phyloP scores from a whole-genome alignment of 2,113 vertebrate genomes.

The Caranx melampygus region DNA sequence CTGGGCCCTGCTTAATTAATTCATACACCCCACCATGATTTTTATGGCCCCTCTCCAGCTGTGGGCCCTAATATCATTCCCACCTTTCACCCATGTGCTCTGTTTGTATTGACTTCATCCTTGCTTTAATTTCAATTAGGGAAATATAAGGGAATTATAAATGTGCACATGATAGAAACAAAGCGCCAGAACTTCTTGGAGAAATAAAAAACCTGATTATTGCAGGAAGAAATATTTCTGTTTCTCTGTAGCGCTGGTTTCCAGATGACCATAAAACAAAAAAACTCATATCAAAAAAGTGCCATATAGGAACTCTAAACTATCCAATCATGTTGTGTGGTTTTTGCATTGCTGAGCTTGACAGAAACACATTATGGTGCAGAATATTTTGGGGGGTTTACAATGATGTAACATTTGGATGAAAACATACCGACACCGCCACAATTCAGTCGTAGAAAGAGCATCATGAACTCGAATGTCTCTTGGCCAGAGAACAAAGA shows the following conservation, averaged over 20 bases:
- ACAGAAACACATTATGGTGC: slow-evolving; percentile 6
- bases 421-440: background rate
- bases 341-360: background rate
- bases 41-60: slow-evolving; percentile 70
- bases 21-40: slow-evolving; percentile 72
- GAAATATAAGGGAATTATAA: slow-evolving; percentile 5
- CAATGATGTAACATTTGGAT: slow-evolving; percentile 2
- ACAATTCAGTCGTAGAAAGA: slow-evolving; percentile 9
- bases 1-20: slow-evolving; percentile 77
- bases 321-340: background rate
- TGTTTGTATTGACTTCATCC: slow-evolving; percentile 52
- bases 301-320: background rate
- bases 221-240: background rate
- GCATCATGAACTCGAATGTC: slow-evolving; percentile 39
- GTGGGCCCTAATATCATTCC: slow-evolving; percentile 64
- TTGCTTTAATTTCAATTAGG: slow-evolving; percentile 65
- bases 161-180: slow-evolving; percentile 35
- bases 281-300: background rate
- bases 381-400: background rate
- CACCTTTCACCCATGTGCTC: slow-evolving; percentile 49
- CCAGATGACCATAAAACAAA: background rate
- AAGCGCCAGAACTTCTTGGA: background rate
- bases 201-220: background rate
- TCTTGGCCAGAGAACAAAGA: slow-evolving; percentile 48
- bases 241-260: background rate